These are phyloP conservation scores for Salarias fasciatus DNA, from an alignment of 2,797 vertebrate genomes.

Conservation along the genomic window DNA sequence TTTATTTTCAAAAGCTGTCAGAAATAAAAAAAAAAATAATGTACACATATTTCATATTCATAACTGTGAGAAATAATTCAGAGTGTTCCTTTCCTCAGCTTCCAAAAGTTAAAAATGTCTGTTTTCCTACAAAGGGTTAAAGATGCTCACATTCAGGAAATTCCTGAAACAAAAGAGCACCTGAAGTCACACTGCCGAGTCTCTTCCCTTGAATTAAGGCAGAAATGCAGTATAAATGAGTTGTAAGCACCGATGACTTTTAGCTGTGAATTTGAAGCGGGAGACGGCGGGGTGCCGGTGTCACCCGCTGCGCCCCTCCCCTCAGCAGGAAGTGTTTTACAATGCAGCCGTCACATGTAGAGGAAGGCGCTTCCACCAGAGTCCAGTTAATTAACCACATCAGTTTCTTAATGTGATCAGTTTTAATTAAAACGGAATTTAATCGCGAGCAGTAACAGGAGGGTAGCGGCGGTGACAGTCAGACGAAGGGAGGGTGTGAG, in stretches of 20 bases:
- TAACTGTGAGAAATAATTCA: no score
- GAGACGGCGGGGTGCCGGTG: constrained; percentile 2
- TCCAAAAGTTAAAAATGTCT: no score
- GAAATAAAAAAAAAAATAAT: no score
- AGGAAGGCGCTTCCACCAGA: constrained; percentile 89
- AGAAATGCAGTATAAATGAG: constrained; percentile 1
- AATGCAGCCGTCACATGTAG: constrained; percentile 88
- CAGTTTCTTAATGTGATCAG: constrained; percentile 99
- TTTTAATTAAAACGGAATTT: constrained; percentile 99
- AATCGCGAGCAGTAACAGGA: constrained; percentile 87
- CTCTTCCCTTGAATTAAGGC: constrained; percentile 16
- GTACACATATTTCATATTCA: no score
- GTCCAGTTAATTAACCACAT: constrained; percentile 99
- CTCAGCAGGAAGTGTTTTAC: constrained; percentile 82
- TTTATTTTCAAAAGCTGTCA: no score
- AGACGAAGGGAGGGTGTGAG: constrained; percentile 28
- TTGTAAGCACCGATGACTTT: constrained; percentile 17
- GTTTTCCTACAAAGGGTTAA: no score
- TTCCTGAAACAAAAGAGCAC: no score
- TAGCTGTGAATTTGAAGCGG: neutral
- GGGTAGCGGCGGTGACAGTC: constrained; percentile 61
- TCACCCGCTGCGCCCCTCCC: constrained; percentile 41
- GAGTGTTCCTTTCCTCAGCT: no score
- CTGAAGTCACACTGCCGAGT: neutral
- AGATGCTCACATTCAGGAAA: no score